Evolutionary conservation across 2,113 vertebrate species (phyloP).

Genomic region (Pipa parva): DNA sequence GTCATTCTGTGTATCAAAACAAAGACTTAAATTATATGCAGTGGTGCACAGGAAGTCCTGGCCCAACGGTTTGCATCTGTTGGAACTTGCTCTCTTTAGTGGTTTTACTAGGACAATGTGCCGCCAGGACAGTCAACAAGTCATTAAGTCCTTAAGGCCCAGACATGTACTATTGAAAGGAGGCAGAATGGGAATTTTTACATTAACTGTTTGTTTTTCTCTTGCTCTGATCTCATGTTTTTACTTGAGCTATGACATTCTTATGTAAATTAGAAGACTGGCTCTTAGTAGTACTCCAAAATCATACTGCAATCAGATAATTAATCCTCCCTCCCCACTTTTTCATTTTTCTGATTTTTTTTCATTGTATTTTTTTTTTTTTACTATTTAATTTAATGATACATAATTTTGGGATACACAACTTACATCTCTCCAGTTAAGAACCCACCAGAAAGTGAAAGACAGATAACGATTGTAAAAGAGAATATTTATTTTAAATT

Average conservation of each 20-base stretch:
- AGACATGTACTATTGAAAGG: slow-evolving; percentile 22
- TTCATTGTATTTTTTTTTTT: too few relatives aligned
- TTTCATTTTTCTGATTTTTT: too few relatives aligned
- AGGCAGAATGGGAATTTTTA: background rate
- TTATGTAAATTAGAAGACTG: background rate
- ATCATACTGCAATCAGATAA: too few relatives aligned
- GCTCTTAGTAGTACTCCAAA: background rate
- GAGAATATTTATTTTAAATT: too few relatives aligned
- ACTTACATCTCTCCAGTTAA: too few relatives aligned
- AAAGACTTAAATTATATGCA: slow-evolving; percentile 31
- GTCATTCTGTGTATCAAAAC: slow-evolving; percentile 38
- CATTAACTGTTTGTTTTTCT: background rate
- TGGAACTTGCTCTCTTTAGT: slow-evolving; percentile 44
- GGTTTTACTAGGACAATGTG: slow-evolving; percentile 14
- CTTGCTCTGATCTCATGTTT: background rate
- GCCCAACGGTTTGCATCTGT: slow-evolving; percentile 45
- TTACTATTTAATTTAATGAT: too few relatives aligned
- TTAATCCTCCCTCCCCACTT: too few relatives aligned
- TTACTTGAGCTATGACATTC: background rate
- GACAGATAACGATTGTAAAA: too few relatives aligned
- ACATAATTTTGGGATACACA: too few relatives aligned
- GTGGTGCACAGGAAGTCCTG: background rate
- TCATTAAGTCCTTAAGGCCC: slow-evolving; percentile 23
- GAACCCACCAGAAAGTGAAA: too few relatives aligned
- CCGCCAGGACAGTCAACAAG: slow-evolving; percentile 22